Evolutionary conservation across 2,797 vertebrate species (phyloP), one percentile per base, ranked within the genome.

Genomic region (Sebastes matsubarae): DNA sequence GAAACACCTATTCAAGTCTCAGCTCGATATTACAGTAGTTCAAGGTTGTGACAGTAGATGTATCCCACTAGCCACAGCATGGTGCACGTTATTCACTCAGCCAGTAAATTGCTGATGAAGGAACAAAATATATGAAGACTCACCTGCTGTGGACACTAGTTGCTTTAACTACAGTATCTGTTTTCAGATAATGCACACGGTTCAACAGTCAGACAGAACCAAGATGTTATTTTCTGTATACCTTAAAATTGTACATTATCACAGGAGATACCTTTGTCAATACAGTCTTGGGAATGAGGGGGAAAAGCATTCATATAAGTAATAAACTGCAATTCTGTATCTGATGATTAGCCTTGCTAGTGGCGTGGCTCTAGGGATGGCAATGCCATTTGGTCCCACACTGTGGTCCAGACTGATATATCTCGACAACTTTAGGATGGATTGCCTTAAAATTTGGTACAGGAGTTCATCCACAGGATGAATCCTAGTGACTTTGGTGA

Each of bases 101-200:
- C 59, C 77, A 76, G 77, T 38, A 80, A 82, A 84, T 57, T 61
- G 32, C 46, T 70, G 54, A 75, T 68, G 82, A 84, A 78, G 64
- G 67, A 72, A 63, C 70, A 55, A 65, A 75, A 69, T 20, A 55
- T 67, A 50, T 71, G 70, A 68, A 63, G 66, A 60, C 32, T 67
- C 42, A 5, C 75, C 82, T 61, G 60, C 77, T 87, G 84, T 72
- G 82, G 34, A 67, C 69, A 82, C 22, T 4, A 25, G 58, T 46
- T 74, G 72, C 46, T 75, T 34, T 80, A 66, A 38, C 59, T 34
- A 30, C 36, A 14, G 29, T 25, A 32, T 60, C 30, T 77, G 54
- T 24, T 27, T 34, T 65, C n/a, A 36, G 5, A n/a, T 55, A 57
- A 72, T 22, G 24, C 9, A 34, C 22, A 32, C 14, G 18, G 8